phyloP scores from a whole-genome alignment of 2,797 vertebrate species.

The Muscicapa striata region DNA sequence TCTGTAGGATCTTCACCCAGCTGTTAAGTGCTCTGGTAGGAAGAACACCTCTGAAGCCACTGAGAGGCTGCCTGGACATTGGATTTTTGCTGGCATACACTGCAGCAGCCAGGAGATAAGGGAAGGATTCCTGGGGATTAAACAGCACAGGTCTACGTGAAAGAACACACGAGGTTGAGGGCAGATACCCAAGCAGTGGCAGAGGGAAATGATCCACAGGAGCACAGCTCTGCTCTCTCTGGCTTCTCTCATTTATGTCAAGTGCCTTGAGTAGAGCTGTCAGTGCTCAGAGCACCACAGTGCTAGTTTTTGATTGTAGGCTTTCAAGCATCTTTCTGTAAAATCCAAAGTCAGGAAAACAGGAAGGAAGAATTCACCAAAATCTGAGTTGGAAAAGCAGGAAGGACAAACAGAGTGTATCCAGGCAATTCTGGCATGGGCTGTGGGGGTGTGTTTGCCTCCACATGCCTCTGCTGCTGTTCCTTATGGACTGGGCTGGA shows the following conservation, averaged over 20 bases:
- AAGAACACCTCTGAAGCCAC: background rate
- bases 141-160: background rate
- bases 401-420: background rate
- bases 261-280: background rate
- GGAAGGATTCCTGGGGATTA: background rate
- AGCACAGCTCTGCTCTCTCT: background rate
- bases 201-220: background rate
- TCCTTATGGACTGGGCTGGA: background rate
- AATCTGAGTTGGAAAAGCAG: background rate
- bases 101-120: background rate
- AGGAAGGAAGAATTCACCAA: background rate
- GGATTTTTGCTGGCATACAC: background rate
- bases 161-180: background rate
- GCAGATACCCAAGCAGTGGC: background rate
- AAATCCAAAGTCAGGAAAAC: background rate
- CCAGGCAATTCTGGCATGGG: background rate
- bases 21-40: background rate
- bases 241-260: background rate
- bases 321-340: background rate
- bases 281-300: background rate
- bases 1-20: background rate
- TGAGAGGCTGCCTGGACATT: background rate
- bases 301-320: background rate
- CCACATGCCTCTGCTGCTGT: background rate
- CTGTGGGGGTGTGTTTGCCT: background rate